Percentiles rank a stretch among this genome's conserved stretches.
Evolutionary conservation across 2,888 invertebrate genomes (phyloP).

Genomic region (Hirtodrosophila histrioides): DNA sequence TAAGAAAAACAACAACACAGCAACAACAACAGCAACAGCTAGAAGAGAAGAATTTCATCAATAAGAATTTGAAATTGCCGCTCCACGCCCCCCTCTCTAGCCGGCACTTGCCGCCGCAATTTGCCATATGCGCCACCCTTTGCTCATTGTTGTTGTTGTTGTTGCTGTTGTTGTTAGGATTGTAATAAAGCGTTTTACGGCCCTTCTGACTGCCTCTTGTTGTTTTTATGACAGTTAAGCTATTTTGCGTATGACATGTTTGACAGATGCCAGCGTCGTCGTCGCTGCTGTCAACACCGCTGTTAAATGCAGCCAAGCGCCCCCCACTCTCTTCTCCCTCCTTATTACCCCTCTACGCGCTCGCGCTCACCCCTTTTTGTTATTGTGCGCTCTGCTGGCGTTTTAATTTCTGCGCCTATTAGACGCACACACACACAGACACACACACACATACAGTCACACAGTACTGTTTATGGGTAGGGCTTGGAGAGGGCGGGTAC

Average conservation of each 20-base stretch:
- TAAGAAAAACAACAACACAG: slow-evolving; percentile 1
- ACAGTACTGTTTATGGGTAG: slow-evolving; percentile 7
- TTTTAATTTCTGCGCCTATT: slow-evolving; percentile 65
- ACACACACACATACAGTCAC: slow-evolving; percentile 10
- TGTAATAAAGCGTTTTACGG: slow-evolving; percentile 77
- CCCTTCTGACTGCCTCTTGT: slow-evolving; percentile 40
- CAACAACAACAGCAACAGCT: slow-evolving; percentile 22
- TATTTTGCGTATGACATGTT: slow-evolving; percentile 80
- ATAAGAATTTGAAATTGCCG: slow-evolving; percentile 37
- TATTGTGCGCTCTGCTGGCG: slow-evolving; percentile 37
- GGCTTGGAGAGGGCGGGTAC: not conserved
- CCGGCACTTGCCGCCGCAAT: slow-evolving; percentile 63
- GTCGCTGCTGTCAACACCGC: slow-evolving; percentile 64
- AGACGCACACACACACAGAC: slow-evolving; percentile 29
- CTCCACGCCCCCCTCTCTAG: not conserved
- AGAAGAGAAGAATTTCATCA: slow-evolving; percentile 27
- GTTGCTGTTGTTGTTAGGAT: slow-evolving; percentile 28
- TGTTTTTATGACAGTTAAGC: slow-evolving; percentile 79
- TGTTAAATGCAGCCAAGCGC: slow-evolving; percentile 62
- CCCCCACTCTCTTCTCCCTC: not conserved
- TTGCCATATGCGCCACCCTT: slow-evolving; percentile 51
- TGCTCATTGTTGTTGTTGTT: slow-evolving; percentile 10
- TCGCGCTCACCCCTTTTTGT: slow-evolving; percentile 18
- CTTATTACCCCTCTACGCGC: not conserved
- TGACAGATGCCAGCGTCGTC: slow-evolving; percentile 68